Evolutionary conservation across 2,113 vertebrate genomes (phyloP).

Genomic region (Anthoscopus minutus): DNA sequence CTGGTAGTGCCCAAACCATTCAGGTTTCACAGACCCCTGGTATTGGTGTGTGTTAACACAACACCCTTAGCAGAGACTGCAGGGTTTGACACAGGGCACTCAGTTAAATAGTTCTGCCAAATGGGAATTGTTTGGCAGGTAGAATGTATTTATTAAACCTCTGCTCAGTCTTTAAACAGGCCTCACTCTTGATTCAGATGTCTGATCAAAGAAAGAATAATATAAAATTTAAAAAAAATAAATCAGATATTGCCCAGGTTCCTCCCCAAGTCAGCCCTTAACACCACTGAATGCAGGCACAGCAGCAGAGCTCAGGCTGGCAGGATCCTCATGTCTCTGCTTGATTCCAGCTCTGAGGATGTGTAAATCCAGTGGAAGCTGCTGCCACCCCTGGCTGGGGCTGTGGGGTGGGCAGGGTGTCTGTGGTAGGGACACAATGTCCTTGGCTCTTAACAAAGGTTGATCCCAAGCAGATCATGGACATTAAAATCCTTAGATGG

Average conservation of each 20-base stretch:
- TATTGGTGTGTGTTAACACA: neutral
- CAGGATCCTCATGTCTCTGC: neutral
- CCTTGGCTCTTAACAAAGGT: neutral
- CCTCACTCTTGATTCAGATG: neutral
- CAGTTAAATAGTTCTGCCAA: neutral
- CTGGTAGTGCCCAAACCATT: neutral
- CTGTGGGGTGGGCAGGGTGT: neutral
- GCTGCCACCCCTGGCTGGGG: neutral
- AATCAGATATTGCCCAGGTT: neutral
- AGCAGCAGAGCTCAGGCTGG: neutral
- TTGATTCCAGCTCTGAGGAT: neutral
- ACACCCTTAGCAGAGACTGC: neutral
- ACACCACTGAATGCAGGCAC: fast-evolving
- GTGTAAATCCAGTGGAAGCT: neutral
- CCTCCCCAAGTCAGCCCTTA: neutral
- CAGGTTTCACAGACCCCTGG: neutral
- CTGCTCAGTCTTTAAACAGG: neutral
- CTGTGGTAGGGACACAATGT: fast-evolving
- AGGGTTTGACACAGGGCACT: neutral
- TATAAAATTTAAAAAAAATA: neutral
- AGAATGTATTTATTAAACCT: neutral
- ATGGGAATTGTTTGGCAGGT: neutral
- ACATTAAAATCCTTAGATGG: neutral
- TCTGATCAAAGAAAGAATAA: neutral
- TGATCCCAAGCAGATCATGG: neutral